These are phyloP conservation scores for Diplodus puntazzo DNA, from an alignment of 2,797 vertebrate species.

Conservation along the genomic window DNA sequence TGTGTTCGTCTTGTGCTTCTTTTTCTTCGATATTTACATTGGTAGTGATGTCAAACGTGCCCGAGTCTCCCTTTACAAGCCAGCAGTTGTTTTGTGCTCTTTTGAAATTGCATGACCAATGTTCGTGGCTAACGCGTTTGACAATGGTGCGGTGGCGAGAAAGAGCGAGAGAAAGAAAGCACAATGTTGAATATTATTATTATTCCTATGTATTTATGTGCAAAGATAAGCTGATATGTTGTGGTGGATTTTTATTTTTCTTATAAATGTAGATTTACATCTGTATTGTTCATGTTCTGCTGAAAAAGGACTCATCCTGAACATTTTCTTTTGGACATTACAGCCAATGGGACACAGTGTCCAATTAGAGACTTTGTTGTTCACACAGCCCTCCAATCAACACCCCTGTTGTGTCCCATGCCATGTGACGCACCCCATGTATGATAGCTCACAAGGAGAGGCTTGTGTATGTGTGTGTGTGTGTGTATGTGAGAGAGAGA, in stretches of 20 bases:
- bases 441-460: constrained; percentile 50
- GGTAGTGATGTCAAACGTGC: constrained; percentile 61
- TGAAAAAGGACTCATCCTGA: constrained; percentile 66
- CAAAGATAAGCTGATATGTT: constrained; percentile 86
- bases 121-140: constrained; percentile 70
- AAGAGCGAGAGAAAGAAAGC: constrained; percentile 74
- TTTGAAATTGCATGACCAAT: constrained; percentile 79
- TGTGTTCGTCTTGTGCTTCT: not conserved
- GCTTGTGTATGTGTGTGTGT: constrained; percentile 38
- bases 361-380: constrained; percentile 58
- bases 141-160: constrained; percentile 66
- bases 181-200: constrained; percentile 82
- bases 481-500: not conserved
- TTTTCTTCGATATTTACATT: constrained; percentile 18
- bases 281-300: constrained; percentile 77
- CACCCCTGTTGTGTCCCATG: constrained; percentile 63
- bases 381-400: constrained; percentile 57
- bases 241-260: constrained; percentile 81
- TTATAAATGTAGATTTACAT: constrained; percentile 82
- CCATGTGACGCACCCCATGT: constrained; percentile 67
- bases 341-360: constrained; percentile 56
- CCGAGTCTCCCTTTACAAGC: constrained; percentile 65
- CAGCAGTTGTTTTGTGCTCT: constrained; percentile 73
- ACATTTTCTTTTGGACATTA: constrained; percentile 49
- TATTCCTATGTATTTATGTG: constrained; percentile 86